Evolutionary conservation across 2,797 vertebrate species (phyloP).

Genomic region (Botia almorhae): DNA sequence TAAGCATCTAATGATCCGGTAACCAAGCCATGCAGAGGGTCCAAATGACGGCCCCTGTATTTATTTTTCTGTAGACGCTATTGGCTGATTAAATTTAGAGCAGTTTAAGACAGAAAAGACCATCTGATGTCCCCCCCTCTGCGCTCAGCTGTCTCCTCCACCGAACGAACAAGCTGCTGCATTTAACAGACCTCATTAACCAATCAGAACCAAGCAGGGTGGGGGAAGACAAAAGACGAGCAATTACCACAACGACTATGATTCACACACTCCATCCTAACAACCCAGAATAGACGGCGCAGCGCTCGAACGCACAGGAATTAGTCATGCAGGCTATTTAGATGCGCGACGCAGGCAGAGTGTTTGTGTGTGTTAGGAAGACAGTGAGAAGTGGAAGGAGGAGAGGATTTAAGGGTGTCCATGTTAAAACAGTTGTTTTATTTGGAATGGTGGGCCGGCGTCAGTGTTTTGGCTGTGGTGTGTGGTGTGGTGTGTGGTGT

Average conservation of each 20-base stretch:
- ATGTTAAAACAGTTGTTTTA: slow-evolving; percentile 27
- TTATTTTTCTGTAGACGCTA: slow-evolving; percentile 7
- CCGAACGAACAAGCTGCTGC: slow-evolving; percentile 23
- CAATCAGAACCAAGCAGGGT: slow-evolving; percentile 35
- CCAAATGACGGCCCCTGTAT: background rate
- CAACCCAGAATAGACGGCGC: slow-evolving; percentile 49
- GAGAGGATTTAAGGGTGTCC: slow-evolving; percentile 10
- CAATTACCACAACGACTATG: slow-evolving; percentile 42
- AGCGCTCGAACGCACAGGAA: slow-evolving; percentile 66
- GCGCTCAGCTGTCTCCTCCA: slow-evolving; percentile 42
- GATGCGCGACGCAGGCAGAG: slow-evolving; percentile 59
- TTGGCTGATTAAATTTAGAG: slow-evolving; percentile 30
- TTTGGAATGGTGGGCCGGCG: slow-evolving; percentile 11
- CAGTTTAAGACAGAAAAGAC: slow-evolving; percentile 27
- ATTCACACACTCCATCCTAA: slow-evolving; percentile 31
- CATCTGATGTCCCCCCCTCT: slow-evolving; percentile 40
- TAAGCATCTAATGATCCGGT: slow-evolving; percentile 36
- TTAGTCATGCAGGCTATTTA: slow-evolving; percentile 75
- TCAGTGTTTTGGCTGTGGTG: background rate
- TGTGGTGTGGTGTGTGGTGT: background rate
- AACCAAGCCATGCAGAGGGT: background rate
- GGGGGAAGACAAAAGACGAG: slow-evolving; percentile 29
- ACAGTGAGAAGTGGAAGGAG: slow-evolving; percentile 15
- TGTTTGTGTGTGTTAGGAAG: slow-evolving; percentile 40
- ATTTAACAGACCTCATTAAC: slow-evolving; percentile 37